phyloP scores from a whole-genome alignment of 2,888 invertebrate species.

The Lasius fuliginosus region DNA sequence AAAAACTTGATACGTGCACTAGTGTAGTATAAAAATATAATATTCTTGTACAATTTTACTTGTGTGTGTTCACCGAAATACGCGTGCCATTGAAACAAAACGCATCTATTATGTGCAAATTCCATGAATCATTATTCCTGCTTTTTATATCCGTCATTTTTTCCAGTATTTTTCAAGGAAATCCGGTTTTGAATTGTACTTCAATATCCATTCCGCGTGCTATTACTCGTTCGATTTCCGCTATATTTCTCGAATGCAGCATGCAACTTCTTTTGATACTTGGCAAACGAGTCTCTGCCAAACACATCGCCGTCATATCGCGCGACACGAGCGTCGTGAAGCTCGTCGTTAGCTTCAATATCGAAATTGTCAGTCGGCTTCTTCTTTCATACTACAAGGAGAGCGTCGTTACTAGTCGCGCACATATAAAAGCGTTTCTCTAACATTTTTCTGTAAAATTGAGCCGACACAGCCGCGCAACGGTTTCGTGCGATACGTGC shows the following conservation, averaged over 20 bases:
- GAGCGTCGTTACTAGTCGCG: conserved; percentile 44
- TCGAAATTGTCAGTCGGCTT: conserved; percentile 45
- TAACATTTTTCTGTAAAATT: conserved; percentile 25
- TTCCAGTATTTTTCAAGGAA: conserved; percentile 14
- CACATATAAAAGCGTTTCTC: conserved; percentile 6
- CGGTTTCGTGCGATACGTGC: conserved; percentile 14
- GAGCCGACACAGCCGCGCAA: conserved; percentile 1
- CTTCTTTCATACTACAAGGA: neutral
- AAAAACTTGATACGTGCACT: neutral
- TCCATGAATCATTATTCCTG: conserved; percentile 15
- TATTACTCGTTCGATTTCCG: conserved; percentile 34
- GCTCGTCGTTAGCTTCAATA: conserved; percentile 59
- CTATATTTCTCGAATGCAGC: neutral
- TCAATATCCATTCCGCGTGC: neutral
- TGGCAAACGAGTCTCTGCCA: conserved; percentile 37
- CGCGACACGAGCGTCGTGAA: conserved; percentile 33
- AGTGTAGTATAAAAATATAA: neutral
- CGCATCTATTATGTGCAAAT: neutral
- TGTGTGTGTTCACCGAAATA: neutral
- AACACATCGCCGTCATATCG: conserved; percentile 45
- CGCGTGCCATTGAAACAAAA: conserved; percentile 1
- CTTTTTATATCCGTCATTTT: conserved; percentile 22
- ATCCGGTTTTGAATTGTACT: conserved; percentile 16
- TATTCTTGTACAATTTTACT: neutral
- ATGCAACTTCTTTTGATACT: conserved; percentile 34